phyloP scores from a whole-genome alignment of 2,797 vertebrate genomes.

The Emys orbicularis region DNA sequence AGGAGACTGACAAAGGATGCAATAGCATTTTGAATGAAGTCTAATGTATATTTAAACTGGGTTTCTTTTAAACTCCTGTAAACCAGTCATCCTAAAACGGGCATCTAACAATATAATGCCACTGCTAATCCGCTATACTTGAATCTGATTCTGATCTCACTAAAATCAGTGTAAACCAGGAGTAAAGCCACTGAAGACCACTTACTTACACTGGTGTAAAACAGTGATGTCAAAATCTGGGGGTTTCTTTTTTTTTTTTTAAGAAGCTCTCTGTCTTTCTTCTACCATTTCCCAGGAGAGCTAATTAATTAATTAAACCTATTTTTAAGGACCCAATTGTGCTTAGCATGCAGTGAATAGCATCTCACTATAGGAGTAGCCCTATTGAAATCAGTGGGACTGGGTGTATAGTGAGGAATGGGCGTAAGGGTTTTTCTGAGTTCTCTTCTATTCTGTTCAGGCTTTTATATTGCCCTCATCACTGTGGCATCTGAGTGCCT shows the following conservation, averaged over 20 bases:
- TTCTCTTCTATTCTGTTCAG: not conserved
- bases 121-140: not conserved
- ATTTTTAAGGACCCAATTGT: not conserved
- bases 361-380: not conserved
- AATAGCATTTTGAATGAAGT: not conserved
- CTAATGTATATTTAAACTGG: not conserved
- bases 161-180: not conserved
- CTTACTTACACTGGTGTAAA: not conserved
- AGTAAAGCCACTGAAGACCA: not conserved
- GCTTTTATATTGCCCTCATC: not conserved
- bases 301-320: not conserved
- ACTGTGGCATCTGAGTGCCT: not conserved
- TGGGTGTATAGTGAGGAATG: not conserved
- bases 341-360: not conserved
- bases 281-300: not conserved
- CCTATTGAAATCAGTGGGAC: not conserved
- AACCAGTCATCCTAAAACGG: not conserved
- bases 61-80: not conserved
- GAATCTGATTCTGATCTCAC: not conserved
- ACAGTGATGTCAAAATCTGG: not conserved
- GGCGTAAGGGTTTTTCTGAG: not conserved
- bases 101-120: not conserved
- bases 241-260: not conserved
- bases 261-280: not conserved
- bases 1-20: not conserved